Conservation (phyloP, 2,888 invertebrate genomes). For the Diarsia dahlii region DNA sequence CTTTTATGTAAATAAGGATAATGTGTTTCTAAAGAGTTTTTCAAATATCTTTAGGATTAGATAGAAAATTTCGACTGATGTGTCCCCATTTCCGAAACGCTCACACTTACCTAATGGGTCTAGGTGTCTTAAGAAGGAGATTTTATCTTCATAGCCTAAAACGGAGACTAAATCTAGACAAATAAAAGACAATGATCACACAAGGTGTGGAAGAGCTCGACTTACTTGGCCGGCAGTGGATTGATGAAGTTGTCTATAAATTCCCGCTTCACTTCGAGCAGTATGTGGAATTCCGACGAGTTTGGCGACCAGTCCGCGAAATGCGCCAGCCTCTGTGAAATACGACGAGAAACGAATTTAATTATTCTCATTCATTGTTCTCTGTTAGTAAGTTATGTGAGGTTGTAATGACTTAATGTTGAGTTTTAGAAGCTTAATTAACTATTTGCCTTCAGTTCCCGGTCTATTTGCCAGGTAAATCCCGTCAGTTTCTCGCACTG, state of each 20-base stretch:
- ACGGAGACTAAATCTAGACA: slow-evolving; percentile 51
- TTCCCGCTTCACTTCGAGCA: slow-evolving; percentile 93
- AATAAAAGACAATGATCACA: slow-evolving; percentile 65
- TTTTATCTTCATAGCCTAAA: background rate
- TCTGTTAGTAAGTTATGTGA: slow-evolving; percentile 61
- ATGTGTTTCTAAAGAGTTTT: slow-evolving; percentile 18
- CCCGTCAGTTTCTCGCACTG: slow-evolving; percentile 30
- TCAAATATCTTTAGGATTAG: background rate
- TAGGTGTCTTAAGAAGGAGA: background rate
- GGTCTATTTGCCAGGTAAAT: slow-evolving; percentile 49
- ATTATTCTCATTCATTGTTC: slow-evolving; percentile 74
- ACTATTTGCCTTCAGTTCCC: slow-evolving; percentile 45
- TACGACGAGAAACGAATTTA: slow-evolving; percentile 74
- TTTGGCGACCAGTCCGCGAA: slow-evolving; percentile 95
- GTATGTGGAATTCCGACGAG: slow-evolving; percentile 93
- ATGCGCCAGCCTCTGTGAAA: slow-evolving; percentile 92
- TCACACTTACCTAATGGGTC: too few species aligned
- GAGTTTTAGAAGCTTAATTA: slow-evolving; percentile 58
- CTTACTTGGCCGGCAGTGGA: slow-evolving; percentile 90
- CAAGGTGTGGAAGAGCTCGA: slow-evolving; percentile 60
- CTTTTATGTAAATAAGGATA: slow-evolving; percentile 8
- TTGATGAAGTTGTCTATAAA: slow-evolving; percentile 93
- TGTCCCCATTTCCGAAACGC: background rate
- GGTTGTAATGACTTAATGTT: slow-evolving; percentile 64
- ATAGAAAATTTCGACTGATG: background rate